These are phyloP conservation scores for Ameiurus melas DNA, from an alignment of 2,113 vertebrate species.

Conservation along the genomic window DNA sequence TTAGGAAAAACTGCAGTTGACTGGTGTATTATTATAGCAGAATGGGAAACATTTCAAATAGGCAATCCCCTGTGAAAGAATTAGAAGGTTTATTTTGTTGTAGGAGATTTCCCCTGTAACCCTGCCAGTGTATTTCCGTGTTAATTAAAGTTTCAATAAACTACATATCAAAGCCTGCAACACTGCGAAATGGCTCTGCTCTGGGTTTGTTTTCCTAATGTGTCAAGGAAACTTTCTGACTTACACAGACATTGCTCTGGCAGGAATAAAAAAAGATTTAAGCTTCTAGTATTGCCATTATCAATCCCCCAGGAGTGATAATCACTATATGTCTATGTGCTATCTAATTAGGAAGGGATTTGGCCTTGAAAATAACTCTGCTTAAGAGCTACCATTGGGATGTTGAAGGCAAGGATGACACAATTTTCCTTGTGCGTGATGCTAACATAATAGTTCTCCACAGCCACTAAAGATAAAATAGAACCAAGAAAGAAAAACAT, in stretches of 20 bases:
- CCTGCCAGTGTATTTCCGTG: conserved; percentile 67
- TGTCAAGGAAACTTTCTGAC: conserved; percentile 37
- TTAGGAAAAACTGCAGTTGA: background rate
- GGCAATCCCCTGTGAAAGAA: conserved; percentile 55
- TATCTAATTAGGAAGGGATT: conserved; percentile 45
- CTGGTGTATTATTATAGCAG: conserved; percentile 6
- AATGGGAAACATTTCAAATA: conserved; percentile 46
- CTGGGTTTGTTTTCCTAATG: conserved; percentile 36
- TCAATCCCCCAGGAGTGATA: conserved; percentile 42
- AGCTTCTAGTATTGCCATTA: conserved; percentile 33
- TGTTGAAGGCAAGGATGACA: conserved; percentile 10
- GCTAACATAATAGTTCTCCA: background rate
- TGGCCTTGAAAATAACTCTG: conserved; percentile 26
- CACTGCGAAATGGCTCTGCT: conserved; percentile 65
- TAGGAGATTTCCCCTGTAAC: conserved; percentile 63
- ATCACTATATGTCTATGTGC: conserved; percentile 44
- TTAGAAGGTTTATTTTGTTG: conserved; percentile 64
- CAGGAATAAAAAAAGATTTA: conserved; percentile 13
- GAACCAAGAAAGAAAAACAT: background rate
- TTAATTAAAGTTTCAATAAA: conserved; percentile 76
- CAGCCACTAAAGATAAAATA: background rate
- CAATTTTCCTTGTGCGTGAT: conserved; percentile 8
- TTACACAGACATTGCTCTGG: background rate
- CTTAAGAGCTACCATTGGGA: conserved; percentile 7
- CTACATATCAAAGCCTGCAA: conserved; percentile 68